Evolutionary conservation across 1,140 invertebrate genomes (phyloP).

Genomic region (Eufriesea mexicana): DNA sequence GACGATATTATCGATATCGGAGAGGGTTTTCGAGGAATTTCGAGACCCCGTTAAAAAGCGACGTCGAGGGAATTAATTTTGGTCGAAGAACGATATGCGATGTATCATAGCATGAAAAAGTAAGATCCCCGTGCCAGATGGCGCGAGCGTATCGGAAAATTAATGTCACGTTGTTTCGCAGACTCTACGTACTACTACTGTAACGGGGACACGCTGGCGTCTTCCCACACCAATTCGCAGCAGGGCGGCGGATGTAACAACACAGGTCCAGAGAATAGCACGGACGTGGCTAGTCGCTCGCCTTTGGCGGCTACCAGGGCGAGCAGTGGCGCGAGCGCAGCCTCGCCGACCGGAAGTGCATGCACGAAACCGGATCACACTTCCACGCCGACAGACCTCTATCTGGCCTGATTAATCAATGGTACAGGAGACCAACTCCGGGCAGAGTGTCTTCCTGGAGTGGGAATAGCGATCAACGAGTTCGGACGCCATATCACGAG

Average conservation of each 20-base stretch:
- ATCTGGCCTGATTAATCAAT: slow-evolving; percentile 73
- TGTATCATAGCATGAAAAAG: not conserved
- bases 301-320: slow-evolving; percentile 87
- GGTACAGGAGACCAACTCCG: slow-evolving; percentile 29
- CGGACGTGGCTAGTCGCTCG: slow-evolving; percentile 84
- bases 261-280: slow-evolving; percentile 77
- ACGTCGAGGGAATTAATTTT: not conserved
- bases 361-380: slow-evolving; percentile 86
- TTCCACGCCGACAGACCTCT: slow-evolving; percentile 81
- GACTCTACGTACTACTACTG: slow-evolving; percentile 87
- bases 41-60: too few species aligned
- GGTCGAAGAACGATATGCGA: not conserved
- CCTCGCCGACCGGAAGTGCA: slow-evolving; percentile 88
- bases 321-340: slow-evolving; percentile 87
- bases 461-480: slow-evolving; percentile 59
- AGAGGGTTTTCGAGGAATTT: too few species aligned
- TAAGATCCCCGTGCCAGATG: not conserved
- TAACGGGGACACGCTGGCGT: slow-evolving; percentile 83
- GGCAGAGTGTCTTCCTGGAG: slow-evolving; percentile 15
- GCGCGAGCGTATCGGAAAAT: not conserved
- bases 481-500: slow-evolving; percentile 79
- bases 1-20: too few species aligned
- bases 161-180: slow-evolving; percentile 65
- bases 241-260: slow-evolving; percentile 74
- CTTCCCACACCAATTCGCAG: slow-evolving; percentile 80